Evolutionary conservation across 2,797 vertebrate species (phyloP).

Genomic region (Molossus molossus): DNA sequence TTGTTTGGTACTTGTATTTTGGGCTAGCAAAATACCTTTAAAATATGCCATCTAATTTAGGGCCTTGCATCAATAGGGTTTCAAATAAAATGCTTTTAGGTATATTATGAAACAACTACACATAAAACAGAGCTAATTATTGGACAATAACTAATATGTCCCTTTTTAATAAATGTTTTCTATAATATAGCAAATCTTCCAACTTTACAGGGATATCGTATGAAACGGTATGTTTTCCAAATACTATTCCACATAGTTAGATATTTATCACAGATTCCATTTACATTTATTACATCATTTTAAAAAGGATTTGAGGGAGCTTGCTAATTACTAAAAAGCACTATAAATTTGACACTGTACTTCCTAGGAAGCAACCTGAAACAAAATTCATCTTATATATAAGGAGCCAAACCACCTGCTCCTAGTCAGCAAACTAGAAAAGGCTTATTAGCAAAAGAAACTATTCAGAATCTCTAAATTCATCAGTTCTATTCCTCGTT

Average conservation of each 20-base stretch:
- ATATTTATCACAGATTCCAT: slow-evolving; percentile 25
- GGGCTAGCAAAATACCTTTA: slow-evolving; percentile 20
- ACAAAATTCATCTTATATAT: slow-evolving; percentile 12
- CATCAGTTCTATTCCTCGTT: not conserved
- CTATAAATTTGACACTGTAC: not conserved
- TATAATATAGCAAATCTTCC: not conserved
- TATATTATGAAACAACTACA: slow-evolving; percentile 58
- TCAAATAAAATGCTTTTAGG: slow-evolving; percentile 61
- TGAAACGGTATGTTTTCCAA: slow-evolving; percentile 58
- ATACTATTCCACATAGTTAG: not conserved
- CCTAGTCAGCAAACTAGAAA: slow-evolving; percentile 53
- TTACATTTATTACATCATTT: not conserved
- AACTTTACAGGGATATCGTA: not conserved
- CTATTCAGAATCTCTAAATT: slow-evolving; percentile 25
- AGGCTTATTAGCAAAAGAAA: slow-evolving; percentile 53
- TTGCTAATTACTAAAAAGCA: slow-evolving; percentile 22
- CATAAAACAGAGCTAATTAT: slow-evolving; percentile 41
- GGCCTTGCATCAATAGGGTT: not conserved
- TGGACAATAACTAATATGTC: not conserved
- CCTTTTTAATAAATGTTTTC: slow-evolving; percentile 50
- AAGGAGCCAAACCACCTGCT: not conserved
- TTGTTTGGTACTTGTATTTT: not conserved
- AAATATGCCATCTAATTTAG: slow-evolving; percentile 34
- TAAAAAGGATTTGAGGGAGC: slow-evolving; percentile 9
- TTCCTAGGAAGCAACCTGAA: slow-evolving; percentile 32